A percentile compares a stretch with the other conserved stretches of the same genome.
Conservation (phyloP, 2,797 vertebrate species). For the Anabacerthia variegaticeps region DNA sequence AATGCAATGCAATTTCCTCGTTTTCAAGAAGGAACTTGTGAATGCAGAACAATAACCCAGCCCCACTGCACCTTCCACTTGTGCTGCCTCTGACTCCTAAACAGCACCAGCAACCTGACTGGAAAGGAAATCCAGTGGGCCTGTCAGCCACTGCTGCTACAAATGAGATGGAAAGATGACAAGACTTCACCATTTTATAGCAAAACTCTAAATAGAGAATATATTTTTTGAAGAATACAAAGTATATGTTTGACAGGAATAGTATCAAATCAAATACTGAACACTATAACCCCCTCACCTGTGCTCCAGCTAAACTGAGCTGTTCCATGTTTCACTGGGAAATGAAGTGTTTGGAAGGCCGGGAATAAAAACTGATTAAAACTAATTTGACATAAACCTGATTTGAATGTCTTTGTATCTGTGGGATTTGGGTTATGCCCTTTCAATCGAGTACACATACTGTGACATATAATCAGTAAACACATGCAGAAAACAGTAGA, state of each 20-base stretch:
- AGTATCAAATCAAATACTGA: not conserved
- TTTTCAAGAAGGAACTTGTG: conserved; percentile 51
- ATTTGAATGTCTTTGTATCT: not conserved
- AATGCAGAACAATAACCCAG: not conserved
- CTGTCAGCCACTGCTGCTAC: not conserved
- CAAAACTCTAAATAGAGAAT: not conserved
- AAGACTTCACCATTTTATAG: not conserved
- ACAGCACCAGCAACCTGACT: not conserved
- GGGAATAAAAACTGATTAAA: not conserved
- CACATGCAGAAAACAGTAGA: not conserved
- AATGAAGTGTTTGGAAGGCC: not conserved
- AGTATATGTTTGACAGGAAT: not conserved
- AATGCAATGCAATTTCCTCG: not conserved
- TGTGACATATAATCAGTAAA: not conserved
- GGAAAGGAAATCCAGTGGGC: not conserved
- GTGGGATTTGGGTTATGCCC: not conserved
- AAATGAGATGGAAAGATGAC: not conserved
- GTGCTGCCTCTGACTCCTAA: not conserved
- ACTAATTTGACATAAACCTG: not conserved
- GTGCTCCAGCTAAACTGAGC: not conserved
- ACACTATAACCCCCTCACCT: not conserved
- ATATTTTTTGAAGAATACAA: not conserved
- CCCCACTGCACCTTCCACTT: not conserved
- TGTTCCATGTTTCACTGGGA: not conserved
- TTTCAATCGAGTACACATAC: not conserved